phyloP scores from a whole-genome alignment of 92 coral and sea anemone genomes.

The Parazoanthus atlanticus region DNA sequence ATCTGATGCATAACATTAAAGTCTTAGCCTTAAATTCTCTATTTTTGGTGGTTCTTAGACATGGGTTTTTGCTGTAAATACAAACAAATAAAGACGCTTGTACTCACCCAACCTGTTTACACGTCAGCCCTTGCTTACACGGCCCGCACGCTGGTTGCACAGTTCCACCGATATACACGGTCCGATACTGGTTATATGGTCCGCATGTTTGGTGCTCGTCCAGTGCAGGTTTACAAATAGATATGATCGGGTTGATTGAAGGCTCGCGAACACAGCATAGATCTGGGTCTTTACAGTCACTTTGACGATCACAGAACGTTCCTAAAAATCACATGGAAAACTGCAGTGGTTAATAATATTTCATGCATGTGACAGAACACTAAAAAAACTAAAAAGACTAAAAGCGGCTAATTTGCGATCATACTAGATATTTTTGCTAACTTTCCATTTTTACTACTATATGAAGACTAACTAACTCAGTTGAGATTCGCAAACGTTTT shows the following conservation, averaged over 20 bases:
- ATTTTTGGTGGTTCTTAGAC: no score
- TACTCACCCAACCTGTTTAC: slow-evolving; percentile 99
- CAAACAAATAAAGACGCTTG: no score
- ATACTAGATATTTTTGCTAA: no score
- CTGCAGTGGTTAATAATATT: not conserved
- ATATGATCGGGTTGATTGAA: slow-evolving; percentile 96
- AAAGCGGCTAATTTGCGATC: not conserved
- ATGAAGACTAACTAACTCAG: not conserved
- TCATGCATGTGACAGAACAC: not conserved
- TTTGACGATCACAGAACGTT: slow-evolving; percentile 97
- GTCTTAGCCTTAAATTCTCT: no score
- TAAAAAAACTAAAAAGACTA: no score
- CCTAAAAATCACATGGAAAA: slow-evolving; percentile 50
- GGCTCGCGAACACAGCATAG: slow-evolving; percentile 98
- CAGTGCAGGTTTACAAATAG: slow-evolving; percentile 96
- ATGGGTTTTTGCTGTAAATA: no score
- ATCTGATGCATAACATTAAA: no score
- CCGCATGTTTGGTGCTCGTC: slow-evolving; percentile 99
- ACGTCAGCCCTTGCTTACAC: slow-evolving; percentile 91
- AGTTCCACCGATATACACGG: slow-evolving; percentile 94
- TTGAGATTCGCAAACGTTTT: no score
- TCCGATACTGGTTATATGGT: slow-evolving; percentile 95
- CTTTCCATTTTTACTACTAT: no score
- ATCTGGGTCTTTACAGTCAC: slow-evolving; percentile 95
- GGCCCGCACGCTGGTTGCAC: slow-evolving; percentile 99